Base-by-base conservation (phyloP, 2,113 vertebrate genomes). In the Tychaedon coryphoeus region DNA sequence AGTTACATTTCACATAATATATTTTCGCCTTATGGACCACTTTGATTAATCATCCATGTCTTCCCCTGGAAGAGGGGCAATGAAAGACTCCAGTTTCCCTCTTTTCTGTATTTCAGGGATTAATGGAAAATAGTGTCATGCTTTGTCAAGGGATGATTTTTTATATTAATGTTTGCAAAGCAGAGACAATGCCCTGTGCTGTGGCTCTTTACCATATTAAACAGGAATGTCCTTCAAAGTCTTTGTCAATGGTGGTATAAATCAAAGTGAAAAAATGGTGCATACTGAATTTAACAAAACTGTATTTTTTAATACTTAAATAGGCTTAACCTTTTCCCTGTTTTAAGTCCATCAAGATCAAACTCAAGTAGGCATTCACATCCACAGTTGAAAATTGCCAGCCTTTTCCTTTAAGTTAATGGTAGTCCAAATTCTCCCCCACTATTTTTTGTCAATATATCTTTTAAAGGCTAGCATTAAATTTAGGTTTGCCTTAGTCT, bases 271-370 rank as follows among this genome's bases (percentile, higher is more conserved):
- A 97, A 96, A 95, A 96, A 82, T 3, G 40, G 82, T 96, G 95
- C 86, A 86, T 96, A 90, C 78, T 96, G 95, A 97, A 97, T 97
- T 97, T 96, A 96, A 97, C 93, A 95, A 96, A 95, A 96, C 89
- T 93, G 92, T 96, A 97, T 98, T 98, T 98, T 98, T 98, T 97
- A 97, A 97, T 98, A 97, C 85, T 45, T 97, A 97, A 97, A 91
- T 94, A 98, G 97, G 97, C 96, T 98, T 98, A 97, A 97, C 92
- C 90, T 98, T 97, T 97, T 95, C 81, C 60, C 81, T 15, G 47
- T 97, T 93, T 97, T 97, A 97, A 97, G 88, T 95, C 91, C 86
- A 29, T 98, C 92, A 95, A 96, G 97, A 98, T 98, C 93, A 97
- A 97, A 97, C 93, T 97, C 94, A 95, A 97, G 96, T 94, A 97